Conservation (phyloP, 2,888 invertebrate genomes). For the Cremastinae sp. region DNA sequence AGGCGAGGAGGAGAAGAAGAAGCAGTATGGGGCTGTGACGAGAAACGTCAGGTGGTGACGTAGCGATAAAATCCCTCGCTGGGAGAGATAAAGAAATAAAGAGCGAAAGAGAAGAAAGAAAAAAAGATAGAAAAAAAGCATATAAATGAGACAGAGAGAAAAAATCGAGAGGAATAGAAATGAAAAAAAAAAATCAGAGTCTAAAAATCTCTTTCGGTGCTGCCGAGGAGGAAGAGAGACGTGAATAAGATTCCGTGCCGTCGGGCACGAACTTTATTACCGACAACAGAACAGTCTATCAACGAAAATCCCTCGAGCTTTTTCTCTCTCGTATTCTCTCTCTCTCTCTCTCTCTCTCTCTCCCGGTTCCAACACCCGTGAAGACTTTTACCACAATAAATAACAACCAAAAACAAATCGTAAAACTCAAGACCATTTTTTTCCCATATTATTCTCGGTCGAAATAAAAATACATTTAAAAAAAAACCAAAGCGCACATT, state of each 20-base stretch:
- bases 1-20: neutral
- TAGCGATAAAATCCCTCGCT: neutral
- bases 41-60: constrained; percentile 66
- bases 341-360: constrained; percentile 15
- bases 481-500: no score
- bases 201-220: constrained; percentile 3
- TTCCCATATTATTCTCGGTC: constrained; percentile 42
- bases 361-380: neutral
- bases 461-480: no score
- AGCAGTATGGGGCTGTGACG: constrained; percentile 58
- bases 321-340: constrained; percentile 16
- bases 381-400: constrained; percentile 1
- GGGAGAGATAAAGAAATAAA: constrained; percentile 5
- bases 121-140: neutral
- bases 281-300: constrained; percentile 70
- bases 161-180: constrained; percentile 6
- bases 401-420: constrained; percentile 73
- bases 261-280: constrained; percentile 67
- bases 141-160: neutral
- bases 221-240: constrained; percentile 9
- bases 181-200: neutral
- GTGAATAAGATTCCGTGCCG: constrained; percentile 25
- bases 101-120: neutral
- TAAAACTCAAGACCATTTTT: constrained; percentile 71
- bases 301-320: constrained; percentile 17